Percentiles rank a stretch among this genome's conserved stretches.
These are phyloP conservation scores for Diplodus sargus DNA, from an alignment of 2,797 vertebrate genomes.

Conservation along the genomic window DNA sequence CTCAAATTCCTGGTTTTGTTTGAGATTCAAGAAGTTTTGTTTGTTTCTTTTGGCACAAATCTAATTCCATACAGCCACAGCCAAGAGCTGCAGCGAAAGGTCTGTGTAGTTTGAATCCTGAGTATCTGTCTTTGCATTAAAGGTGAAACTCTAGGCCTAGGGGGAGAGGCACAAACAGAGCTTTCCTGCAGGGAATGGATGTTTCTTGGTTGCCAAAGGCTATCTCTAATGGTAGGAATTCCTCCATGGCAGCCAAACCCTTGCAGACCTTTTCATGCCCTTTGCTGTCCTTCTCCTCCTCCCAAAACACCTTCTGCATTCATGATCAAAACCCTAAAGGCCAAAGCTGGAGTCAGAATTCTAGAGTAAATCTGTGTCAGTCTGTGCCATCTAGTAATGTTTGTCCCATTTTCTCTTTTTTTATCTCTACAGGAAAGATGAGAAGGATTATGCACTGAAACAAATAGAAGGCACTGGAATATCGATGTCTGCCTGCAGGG, in stretches of 20 bases:
- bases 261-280: neutral
- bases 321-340: neutral
- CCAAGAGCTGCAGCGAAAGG: conserved; percentile 9
- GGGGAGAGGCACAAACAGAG: conserved; percentile 11
- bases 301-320: conserved; percentile 5
- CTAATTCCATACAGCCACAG: neutral
- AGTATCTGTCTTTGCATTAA: conserved; percentile 35
- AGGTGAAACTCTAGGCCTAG: conserved; percentile 21
- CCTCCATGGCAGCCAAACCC: conserved; percentile 11
- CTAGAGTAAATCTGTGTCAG: conserved; percentile 11
- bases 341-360: neutral
- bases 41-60: no score
- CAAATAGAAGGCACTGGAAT: conserved; percentile 99
- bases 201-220: conserved; percentile 32
- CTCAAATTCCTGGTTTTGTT: no score
- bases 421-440: conserved; percentile 91
- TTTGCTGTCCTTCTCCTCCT: conserved; percentile 4
- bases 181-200: conserved; percentile 27
- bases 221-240: conserved; percentile 37
- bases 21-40: no score
- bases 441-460: conserved; percentile 99
- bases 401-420: conserved; percentile 23
- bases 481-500: conserved; percentile 99
- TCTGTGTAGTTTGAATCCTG: conserved; percentile 32
- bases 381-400: conserved; percentile 16